Conservation (phyloP, 2,797 vertebrate genomes). For the Artibeus lituratus region DNA sequence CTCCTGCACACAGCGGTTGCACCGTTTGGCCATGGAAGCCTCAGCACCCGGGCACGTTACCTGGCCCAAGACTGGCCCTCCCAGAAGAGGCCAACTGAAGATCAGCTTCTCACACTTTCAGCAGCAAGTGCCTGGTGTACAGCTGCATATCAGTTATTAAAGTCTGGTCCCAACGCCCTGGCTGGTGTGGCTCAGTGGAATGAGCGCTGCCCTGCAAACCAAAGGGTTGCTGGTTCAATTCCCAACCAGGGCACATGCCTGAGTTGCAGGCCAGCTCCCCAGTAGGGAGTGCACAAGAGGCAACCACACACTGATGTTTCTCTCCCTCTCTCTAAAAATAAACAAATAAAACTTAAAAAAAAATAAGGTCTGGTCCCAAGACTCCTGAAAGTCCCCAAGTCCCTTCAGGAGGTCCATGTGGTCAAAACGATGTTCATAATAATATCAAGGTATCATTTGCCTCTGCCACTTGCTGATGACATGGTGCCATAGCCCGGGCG, state of each 20-base stretch:
- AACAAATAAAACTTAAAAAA: no score
- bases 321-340: no score
- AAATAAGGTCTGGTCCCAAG: not conserved
- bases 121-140: no score
- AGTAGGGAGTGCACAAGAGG: no score
- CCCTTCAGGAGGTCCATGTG: not conserved
- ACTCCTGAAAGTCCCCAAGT: not conserved
- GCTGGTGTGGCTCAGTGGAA: no score
- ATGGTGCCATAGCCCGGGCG: accelerated
- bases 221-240: no score
- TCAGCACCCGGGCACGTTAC: not conserved
- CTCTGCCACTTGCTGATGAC: not conserved
- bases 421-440: not conserved
- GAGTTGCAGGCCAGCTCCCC: no score
- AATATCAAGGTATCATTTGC: not conserved
- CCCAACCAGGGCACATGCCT: no score
- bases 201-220: no score
- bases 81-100: accelerated
- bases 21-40: accelerated
- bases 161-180: not conserved
- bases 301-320: no score
- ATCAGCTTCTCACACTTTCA: not conserved
- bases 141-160: not conserved
- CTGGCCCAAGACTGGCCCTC: not conserved
- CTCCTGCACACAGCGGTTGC: not conserved